phyloP scores from a whole-genome alignment of 1,140 invertebrate genomes.

The Diabrotica undecimpunctata region DNA sequence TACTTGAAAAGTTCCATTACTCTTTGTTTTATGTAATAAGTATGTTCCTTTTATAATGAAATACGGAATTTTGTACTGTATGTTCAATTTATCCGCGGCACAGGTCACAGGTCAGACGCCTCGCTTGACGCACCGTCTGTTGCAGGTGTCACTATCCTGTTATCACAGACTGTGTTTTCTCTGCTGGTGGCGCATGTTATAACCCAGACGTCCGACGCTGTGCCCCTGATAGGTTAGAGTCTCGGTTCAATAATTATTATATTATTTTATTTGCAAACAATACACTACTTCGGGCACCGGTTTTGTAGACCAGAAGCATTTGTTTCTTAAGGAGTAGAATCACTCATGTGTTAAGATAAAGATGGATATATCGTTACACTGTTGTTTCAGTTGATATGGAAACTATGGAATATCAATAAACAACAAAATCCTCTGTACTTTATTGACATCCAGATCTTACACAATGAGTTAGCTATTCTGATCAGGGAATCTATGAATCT shows the following conservation, averaged over 20 bases:
- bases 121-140: constrained; percentile 54
- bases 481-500: too few species aligned
- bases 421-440: too few species aligned
- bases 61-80: neutral
- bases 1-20: too few species aligned
- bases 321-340: too few species aligned
- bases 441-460: too few species aligned
- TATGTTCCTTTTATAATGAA: too few species aligned
- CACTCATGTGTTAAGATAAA: too few species aligned
- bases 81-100: constrained; percentile 28
- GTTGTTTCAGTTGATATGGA: too few species aligned
- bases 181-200: constrained; percentile 95
- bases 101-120: constrained; percentile 44
- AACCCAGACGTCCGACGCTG: constrained; percentile 95
- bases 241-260: constrained; percentile 35
- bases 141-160: constrained; percentile 98
- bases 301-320: neutral
- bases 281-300: constrained; percentile 31
- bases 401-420: too few species aligned
- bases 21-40: too few species aligned
- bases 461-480: too few species aligned
- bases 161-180: constrained; percentile 99
- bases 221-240: constrained; percentile 90
- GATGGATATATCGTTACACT: too few species aligned
- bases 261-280: constrained; percentile 37